Conservation (phyloP, 2,113 vertebrate species). For the Festucalex cinctus region DNA sequence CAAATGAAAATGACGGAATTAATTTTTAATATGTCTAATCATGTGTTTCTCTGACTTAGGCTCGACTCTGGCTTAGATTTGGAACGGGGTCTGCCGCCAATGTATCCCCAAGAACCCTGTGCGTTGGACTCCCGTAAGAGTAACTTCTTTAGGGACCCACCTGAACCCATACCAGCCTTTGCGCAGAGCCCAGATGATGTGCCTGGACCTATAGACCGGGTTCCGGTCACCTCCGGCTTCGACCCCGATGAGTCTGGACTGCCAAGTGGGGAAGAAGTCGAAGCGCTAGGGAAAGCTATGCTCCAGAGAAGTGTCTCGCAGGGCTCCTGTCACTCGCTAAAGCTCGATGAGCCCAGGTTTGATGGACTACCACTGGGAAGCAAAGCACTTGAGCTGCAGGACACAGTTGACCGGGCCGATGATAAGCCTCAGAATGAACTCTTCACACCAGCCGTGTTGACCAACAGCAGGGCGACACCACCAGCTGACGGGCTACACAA, state of each 20-base stretch:
- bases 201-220: slow-evolving; percentile 69
- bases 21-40: not conserved
- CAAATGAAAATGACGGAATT: not conserved
- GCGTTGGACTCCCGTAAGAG: slow-evolving; percentile 81
- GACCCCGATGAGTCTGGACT: slow-evolving; percentile 74
- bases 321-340: slow-evolving; percentile 83
- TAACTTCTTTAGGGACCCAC: slow-evolving; percentile 82
- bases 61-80: slow-evolving; percentile 70
- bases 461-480: slow-evolving; percentile 70
- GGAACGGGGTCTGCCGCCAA: slow-evolving; percentile 70
- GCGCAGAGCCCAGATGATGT: slow-evolving; percentile 79
- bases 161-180: slow-evolving; percentile 78
- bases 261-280: slow-evolving; percentile 78
- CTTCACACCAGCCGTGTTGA: slow-evolving; percentile 62
- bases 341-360: slow-evolving; percentile 83
- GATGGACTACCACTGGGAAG: slow-evolving; percentile 69
- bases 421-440: slow-evolving; percentile 85
- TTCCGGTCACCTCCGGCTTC: slow-evolving; percentile 67
- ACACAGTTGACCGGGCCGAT: slow-evolving; percentile 77
- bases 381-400: slow-evolving; percentile 77
- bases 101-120: slow-evolving; percentile 79
- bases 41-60: slow-evolving; percentile 40
- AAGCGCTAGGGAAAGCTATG: slow-evolving; percentile 72
- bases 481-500: slow-evolving; percentile 76
- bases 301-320: slow-evolving; percentile 87